Conservation (phyloP, 2,113 vertebrate species). For the Lagopus leucura region DNA sequence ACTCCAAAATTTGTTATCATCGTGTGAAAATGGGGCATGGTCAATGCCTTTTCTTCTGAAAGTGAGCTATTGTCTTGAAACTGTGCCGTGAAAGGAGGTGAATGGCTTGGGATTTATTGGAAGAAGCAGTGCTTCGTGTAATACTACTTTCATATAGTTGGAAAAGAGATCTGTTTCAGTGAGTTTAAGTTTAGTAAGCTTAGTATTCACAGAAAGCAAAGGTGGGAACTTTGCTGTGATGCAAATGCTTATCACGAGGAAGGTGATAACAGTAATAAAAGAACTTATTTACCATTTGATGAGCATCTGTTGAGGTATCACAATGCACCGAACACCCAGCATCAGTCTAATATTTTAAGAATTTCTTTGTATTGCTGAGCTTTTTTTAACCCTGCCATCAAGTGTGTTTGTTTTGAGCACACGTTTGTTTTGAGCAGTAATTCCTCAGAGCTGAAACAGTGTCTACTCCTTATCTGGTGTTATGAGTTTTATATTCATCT, state of each 20-base stretch:
- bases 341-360: background rate
- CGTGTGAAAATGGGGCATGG: background rate
- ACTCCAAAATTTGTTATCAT: background rate
- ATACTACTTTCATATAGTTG: background rate
- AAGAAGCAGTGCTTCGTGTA: accelerated
- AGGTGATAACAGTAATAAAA: background rate
- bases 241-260: background rate
- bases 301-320: background rate
- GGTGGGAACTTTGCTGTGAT: background rate
- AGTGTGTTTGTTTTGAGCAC: background rate
- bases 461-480: background rate
- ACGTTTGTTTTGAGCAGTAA: background rate
- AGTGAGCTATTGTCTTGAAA: background rate
- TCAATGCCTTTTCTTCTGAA: background rate
- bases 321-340: background rate
- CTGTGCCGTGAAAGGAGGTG: background rate
- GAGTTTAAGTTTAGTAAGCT: background rate
- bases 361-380: background rate
- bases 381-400: background rate
- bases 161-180: background rate
- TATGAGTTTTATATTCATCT: background rate
- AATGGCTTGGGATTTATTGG: background rate
- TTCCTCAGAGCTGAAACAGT: background rate
- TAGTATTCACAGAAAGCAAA: background rate
- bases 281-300: background rate